These are phyloP conservation scores for Seladonia tumulorum DNA, from an alignment of 2,888 invertebrate genomes.

Conservation along the genomic window DNA sequence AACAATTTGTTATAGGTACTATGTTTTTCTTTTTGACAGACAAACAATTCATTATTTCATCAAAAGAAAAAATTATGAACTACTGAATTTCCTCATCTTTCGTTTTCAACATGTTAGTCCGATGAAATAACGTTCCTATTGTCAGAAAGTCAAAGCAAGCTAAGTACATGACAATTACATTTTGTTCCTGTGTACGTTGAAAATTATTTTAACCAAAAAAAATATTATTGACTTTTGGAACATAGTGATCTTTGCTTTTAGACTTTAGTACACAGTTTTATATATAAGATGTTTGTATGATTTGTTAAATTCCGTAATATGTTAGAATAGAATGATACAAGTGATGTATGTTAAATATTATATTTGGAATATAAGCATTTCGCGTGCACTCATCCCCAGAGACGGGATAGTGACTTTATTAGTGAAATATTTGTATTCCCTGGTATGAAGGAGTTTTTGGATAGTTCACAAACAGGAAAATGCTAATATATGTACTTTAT, in stretches of 20 bases:
- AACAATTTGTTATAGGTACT: slow-evolving; percentile 29
- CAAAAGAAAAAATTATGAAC: slow-evolving; percentile 12
- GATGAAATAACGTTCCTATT: slow-evolving; percentile 71
- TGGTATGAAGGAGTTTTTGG: slow-evolving; percentile 36
- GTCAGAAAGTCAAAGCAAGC: slow-evolving; percentile 55
- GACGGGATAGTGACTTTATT: slow-evolving; percentile 82
- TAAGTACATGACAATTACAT: slow-evolving; percentile 64
- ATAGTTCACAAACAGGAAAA: slow-evolving; percentile 12
- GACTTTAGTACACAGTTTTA: slow-evolving; percentile 60
- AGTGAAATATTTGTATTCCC: slow-evolving; percentile 81
- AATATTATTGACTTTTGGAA: background rate
- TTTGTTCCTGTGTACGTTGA: slow-evolving; percentile 66
- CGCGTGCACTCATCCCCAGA: slow-evolving; percentile 82
- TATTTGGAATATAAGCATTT: slow-evolving; percentile 79
- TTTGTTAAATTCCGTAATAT: slow-evolving; percentile 49
- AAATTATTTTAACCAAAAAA: slow-evolving; percentile 48
- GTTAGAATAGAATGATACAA: slow-evolving; percentile 54
- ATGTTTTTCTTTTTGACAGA: slow-evolving; percentile 15
- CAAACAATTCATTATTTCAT: slow-evolving; percentile 30
- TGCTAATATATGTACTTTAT: slow-evolving; percentile 23
- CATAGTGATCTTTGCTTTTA: slow-evolving; percentile 49
- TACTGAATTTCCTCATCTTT: slow-evolving; percentile 49
- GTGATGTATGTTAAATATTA: slow-evolving; percentile 47
- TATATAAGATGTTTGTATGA: slow-evolving; percentile 57
- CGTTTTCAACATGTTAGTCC: slow-evolving; percentile 52